Conservation (phyloP, 2,797 vertebrate genomes). For the Molossus alvarezi region DNA sequence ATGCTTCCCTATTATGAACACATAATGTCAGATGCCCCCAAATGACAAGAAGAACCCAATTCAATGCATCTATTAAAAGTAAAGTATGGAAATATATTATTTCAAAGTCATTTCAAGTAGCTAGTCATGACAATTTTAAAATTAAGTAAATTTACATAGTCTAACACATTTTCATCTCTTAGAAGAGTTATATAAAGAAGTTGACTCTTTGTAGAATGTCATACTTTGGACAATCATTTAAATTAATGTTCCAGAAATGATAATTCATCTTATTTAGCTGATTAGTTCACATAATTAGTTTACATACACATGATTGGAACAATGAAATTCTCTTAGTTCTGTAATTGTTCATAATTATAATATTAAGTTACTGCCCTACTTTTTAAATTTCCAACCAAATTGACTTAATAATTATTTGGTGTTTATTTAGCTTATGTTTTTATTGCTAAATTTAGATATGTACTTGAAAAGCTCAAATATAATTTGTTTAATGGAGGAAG, state of each 20-base stretch:
- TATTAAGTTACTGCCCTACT: conserved; percentile 82
- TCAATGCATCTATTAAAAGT: conserved; percentile 78
- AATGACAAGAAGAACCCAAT: conserved; percentile 73
- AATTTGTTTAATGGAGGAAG: conserved; percentile 40
- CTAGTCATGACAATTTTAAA: conserved; percentile 81
- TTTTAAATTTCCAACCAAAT: conserved; percentile 74
- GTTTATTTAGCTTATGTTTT: conserved; percentile 86
- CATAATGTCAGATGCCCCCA: conserved; percentile 76
- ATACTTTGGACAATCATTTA: conserved; percentile 86
- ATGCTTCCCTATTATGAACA: conserved; percentile 77
- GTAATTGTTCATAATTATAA: conserved; percentile 88
- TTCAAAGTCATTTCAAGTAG: conserved; percentile 80
- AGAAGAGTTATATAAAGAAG: conserved; percentile 87
- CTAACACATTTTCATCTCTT: conserved; percentile 83
- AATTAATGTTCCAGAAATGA: conserved; percentile 88
- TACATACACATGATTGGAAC: conserved; percentile 88
- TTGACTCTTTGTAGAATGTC: conserved; percentile 87
- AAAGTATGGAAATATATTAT: conserved; percentile 76
- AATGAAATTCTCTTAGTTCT: conserved; percentile 86
- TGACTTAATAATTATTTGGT: conserved; percentile 82
- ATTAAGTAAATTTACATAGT: conserved; percentile 84
- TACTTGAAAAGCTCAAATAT: conserved; percentile 73
- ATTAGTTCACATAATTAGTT: conserved; percentile 88
- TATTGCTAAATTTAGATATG: conserved; percentile 85
- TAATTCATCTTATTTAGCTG: conserved; percentile 90